A percentile compares a stretch with the other conserved stretches of the same genome.
Conservation (phyloP, 1,140 invertebrate species). For the Helicorthomorpha holstii region DNA sequence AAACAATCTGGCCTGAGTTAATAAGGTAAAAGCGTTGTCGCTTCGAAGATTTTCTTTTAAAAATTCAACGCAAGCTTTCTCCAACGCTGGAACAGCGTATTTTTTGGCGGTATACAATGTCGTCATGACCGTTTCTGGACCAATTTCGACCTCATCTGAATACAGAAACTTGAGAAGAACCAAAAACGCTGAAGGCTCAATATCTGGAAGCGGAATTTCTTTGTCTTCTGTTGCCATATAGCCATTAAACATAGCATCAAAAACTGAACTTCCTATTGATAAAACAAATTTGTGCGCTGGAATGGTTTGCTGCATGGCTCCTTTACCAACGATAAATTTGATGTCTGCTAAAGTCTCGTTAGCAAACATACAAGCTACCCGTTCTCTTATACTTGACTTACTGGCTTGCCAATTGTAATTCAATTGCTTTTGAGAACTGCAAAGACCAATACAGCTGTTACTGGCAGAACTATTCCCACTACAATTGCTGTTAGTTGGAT, state of each 20-base stretch:
- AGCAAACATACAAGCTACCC: slow-evolving; percentile 60
- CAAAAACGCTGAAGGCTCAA: slow-evolving; percentile 59
- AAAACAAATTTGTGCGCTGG: slow-evolving; percentile 72
- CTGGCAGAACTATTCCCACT: too few relatives aligned
- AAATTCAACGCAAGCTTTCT: slow-evolving; percentile 71
- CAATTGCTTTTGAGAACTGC: too few relatives aligned
- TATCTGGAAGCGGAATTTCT: slow-evolving; percentile 64
- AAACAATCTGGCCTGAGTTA: slow-evolving; percentile 59
- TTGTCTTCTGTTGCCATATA: slow-evolving; percentile 43
- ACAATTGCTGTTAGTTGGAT: too few relatives aligned
- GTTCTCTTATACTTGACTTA: slow-evolving; percentile 54
- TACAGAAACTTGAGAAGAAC: slow-evolving; percentile 56
- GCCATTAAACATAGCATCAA: slow-evolving; percentile 77
- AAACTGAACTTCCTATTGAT: slow-evolving; percentile 63
- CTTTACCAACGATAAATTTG: slow-evolving; percentile 53
- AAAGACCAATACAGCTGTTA: too few relatives aligned
- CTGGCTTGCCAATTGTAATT: slow-evolving; percentile 34
- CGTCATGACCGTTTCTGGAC: slow-evolving; percentile 72
- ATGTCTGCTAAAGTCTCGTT: slow-evolving; percentile 66
- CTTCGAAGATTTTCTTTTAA: slow-evolving; percentile 57
- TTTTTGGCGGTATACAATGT: slow-evolving; percentile 74
- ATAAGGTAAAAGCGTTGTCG: slow-evolving; percentile 69
- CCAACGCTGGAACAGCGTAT: slow-evolving; percentile 63
- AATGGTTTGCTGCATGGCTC: slow-evolving; percentile 47
- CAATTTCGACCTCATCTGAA: slow-evolving; percentile 69